Base-by-base conservation (phyloP, 1,140 invertebrate genomes). In the Ceratosolen fusciceps region DNA sequence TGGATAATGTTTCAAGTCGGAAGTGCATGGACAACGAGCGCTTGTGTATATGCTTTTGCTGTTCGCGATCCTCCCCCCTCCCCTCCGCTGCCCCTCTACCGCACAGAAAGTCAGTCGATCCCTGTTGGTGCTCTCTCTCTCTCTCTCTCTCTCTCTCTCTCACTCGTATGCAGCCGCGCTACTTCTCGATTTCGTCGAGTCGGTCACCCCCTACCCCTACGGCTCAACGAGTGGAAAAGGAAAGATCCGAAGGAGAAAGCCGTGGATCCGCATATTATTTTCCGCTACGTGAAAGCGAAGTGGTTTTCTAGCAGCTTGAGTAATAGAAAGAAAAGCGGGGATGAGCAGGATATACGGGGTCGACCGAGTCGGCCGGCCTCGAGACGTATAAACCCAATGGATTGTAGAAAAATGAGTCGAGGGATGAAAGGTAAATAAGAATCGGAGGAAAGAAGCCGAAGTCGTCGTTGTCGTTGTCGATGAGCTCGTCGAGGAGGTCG, bases 371-470 rank as follows among this genome's bases (percentile, higher is more conserved):
- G 5, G 7, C 31, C 10, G 5, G 16, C 14, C 9, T 26, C 3
- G 14, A 24, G 2, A 26, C 34, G 21, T 47, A 26, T 26, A 39
- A 2, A 37, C 7, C 43, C 39, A 56, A 10, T 31, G 60, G 5
- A 49, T 43, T 2, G 52, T 39, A 31, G 73, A 73, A 80, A 74
- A 77, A 81, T 74, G 72, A 78, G 39, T 43, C 58, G 54, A 80
- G 78, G 79, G 75, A 82, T 71, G 81, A 80, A 85, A 85, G 80
- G 84, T 83, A 85, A 85, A 85, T 84, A 85, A 81, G 81, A 84
- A 85, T 24, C 80, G 58, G 78, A 70, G 56, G 79, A 80, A 84
- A 52, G 82, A 79, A 83, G 82, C 81, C n/a, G 81, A 74, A 34
- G 81, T 81, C 56, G 29, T 24, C 8, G 31, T 29, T 24, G n/a